These are phyloP conservation scores for Acronicta psi DNA, from an alignment of 2,888 invertebrate genomes.

Conservation along the genomic window DNA sequence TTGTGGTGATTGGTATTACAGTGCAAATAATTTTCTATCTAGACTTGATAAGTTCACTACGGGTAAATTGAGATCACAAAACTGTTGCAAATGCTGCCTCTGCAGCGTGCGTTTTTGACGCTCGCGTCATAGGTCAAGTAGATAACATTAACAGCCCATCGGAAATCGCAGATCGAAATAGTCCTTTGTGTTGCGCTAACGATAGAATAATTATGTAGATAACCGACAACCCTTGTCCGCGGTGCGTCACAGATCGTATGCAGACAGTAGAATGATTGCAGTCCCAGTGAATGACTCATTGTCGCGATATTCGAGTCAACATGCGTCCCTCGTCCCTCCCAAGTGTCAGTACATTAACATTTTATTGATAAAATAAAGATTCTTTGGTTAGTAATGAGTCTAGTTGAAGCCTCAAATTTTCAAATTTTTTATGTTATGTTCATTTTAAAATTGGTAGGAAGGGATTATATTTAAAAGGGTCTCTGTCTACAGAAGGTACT, in stretches of 20 bases:
- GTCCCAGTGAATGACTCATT: conserved; percentile 50
- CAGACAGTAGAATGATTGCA: conserved; percentile 42
- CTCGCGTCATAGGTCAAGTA: too few species aligned
- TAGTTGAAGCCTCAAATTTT: too few species aligned
- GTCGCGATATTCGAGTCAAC: conserved; percentile 42
- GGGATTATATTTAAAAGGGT: too few species aligned
- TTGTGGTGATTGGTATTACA: conserved; percentile 41
- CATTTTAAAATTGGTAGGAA: too few species aligned
- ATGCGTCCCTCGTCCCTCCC: conserved; percentile 5
- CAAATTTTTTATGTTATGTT: too few species aligned
- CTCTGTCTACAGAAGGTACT: too few species aligned
- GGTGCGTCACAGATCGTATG: conserved; percentile 50
- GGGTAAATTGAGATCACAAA: conserved; percentile 32
- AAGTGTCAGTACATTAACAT: conserved; percentile 17
- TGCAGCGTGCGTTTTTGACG: background rate
- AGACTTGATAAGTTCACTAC: conserved; percentile 31
- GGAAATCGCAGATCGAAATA: conserved; percentile 40
- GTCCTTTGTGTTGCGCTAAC: conserved; percentile 33
- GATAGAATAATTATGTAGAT: conserved; percentile 29
- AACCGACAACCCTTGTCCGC: conserved; percentile 25
- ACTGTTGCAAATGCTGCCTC: background rate
- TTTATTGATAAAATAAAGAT: conserved; percentile 38
- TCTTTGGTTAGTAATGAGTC: conserved; percentile 8
- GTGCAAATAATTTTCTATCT: conserved; percentile 44
- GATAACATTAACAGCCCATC: conserved; percentile 22